Conservation (phyloP, 37 sponge, comb jelly and placozoan species). For the Lycopodina hypogea region DNA sequence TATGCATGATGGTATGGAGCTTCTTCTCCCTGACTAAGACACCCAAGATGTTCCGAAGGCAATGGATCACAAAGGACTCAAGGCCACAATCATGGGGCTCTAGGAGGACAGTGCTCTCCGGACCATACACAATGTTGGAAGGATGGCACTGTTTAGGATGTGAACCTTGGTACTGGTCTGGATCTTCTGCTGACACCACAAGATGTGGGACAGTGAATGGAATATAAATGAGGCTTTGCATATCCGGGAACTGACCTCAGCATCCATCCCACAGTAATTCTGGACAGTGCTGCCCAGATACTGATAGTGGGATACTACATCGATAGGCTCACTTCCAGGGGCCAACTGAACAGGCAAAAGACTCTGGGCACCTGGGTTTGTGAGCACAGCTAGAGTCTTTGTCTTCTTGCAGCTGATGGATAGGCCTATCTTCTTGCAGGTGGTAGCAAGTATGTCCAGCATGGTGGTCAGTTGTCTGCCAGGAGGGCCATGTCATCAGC, state of each 20-base stretch:
- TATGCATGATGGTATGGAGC: neutral
- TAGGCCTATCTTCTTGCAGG: neutral
- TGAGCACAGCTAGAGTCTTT: neutral
- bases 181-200: no score
- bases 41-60: no score
- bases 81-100: neutral
- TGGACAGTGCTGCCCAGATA: no score
- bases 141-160: neutral
- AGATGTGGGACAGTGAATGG: no score
- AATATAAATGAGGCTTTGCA: no score
- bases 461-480: no score
- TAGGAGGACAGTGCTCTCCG: no score
- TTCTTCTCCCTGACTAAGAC: neutral
- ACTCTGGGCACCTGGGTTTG: neutral
- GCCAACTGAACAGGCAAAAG: neutral
- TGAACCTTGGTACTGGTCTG: no score
- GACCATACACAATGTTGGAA: neutral
- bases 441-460: neutral
- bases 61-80: neutral
- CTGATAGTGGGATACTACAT: neutral
- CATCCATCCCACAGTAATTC: no score
- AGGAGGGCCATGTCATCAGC: no score
- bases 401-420: neutral
- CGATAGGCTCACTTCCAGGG: neutral
- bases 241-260: no score